Evolutionary conservation across 1,140 invertebrate genomes (phyloP).

Genomic region (Macrocentrus cingulum): DNA sequence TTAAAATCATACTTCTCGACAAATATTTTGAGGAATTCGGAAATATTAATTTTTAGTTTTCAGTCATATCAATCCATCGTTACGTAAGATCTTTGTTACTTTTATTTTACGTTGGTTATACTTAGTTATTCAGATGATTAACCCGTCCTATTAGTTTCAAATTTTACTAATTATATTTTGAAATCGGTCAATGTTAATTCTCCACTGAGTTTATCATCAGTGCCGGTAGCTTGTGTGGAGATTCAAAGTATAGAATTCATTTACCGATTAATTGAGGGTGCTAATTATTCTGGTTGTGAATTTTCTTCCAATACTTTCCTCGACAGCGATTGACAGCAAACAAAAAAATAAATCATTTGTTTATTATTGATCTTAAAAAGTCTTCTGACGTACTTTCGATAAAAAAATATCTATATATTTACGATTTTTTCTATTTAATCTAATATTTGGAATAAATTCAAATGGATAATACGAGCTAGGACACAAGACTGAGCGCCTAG

Average conservation of each 20-base stretch:
- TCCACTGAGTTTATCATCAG: conserved; percentile 4
- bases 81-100: too few species aligned
- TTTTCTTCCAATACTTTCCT: conserved; percentile 14
- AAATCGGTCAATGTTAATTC: too few species aligned
- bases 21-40: too few species aligned
- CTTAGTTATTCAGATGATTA: conserved; percentile 12
- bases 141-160: conserved; percentile 36
- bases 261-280: background rate
- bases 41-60: too few species aligned
- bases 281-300: conserved; percentile 13
- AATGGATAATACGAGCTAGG: conserved; percentile 5
- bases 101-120: too few species aligned
- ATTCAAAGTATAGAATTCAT: too few species aligned
- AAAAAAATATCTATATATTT: too few species aligned
- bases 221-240: conserved; percentile 2
- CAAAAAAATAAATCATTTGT: conserved; percentile 3
- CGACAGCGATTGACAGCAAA: background rate
- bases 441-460: background rate
- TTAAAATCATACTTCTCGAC: too few species aligned
- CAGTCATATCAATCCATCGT: too few species aligned
- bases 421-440: too few species aligned
- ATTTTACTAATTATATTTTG: conserved; percentile 11
- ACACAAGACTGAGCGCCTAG: conserved; percentile 48
- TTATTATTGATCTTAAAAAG: too few species aligned
- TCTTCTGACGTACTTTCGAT: too few species aligned